Evolutionary conservation across 2,113 vertebrate species (phyloP).

Genomic region (Hemiprocne comata): DNA sequence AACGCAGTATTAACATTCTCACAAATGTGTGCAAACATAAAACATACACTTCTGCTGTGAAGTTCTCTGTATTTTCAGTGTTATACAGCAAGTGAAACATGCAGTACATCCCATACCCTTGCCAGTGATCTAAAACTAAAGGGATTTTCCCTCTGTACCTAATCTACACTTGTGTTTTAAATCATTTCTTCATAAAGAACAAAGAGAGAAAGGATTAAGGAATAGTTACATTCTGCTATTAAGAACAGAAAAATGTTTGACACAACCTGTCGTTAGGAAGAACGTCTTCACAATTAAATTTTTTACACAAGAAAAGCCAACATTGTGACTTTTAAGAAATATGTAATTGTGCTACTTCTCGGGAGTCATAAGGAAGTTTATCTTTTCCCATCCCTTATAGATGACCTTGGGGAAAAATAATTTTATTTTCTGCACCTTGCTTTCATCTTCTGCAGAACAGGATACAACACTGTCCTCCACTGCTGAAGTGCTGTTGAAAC

Average conservation of each 20-base stretch:
- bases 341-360: not conserved
- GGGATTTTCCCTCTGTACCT: not conserved
- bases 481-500: not conserved
- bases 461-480: not conserved
- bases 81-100: not conserved
- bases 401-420: slow-evolving; percentile 17
- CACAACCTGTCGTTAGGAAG: not conserved
- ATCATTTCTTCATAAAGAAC: not conserved
- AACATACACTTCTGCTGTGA: not conserved
- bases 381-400: not conserved
- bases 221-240: not conserved
- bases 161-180: not conserved
- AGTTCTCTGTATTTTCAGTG: not conserved
- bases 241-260: not conserved
- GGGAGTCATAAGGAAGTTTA: not conserved
- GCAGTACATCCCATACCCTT: not conserved
- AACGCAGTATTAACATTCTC: slow-evolving; percentile 24
- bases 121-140: not conserved
- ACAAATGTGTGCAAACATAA: slow-evolving; percentile 47
- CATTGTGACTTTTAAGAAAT: not conserved
- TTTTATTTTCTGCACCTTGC: not conserved
- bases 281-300: not conserved
- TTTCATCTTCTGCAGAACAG: not conserved
- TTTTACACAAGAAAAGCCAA: not conserved
- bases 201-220: not conserved